Conservation (phyloP, 2,888 invertebrate species). For the Trachelus troglodyta region DNA sequence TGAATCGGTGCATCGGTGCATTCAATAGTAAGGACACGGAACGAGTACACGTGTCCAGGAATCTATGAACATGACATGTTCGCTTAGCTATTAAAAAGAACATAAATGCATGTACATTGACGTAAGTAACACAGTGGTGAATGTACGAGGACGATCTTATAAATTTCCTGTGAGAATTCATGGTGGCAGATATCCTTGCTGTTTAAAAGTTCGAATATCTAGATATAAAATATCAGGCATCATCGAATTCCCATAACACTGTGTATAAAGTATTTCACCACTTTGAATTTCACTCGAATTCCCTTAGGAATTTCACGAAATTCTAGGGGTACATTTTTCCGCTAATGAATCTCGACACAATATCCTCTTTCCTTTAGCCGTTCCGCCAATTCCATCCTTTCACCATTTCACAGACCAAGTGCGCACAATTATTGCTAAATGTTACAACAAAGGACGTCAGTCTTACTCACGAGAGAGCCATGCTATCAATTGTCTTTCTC, state of each 20-base stretch:
- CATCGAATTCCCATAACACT: not conserved
- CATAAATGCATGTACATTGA: not conserved
- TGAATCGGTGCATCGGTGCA: not conserved
- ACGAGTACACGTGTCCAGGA: not conserved
- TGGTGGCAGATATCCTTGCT: not conserved
- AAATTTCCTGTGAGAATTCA: not conserved
- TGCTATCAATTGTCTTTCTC: not conserved
- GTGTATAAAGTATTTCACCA: not conserved
- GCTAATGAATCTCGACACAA: not conserved
- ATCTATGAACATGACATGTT: not conserved
- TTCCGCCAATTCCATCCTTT: not conserved
- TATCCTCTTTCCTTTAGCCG: not conserved
- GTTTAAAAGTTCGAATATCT: not conserved
- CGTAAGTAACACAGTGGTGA: not conserved
- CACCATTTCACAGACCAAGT: not conserved
- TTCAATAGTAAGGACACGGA: not conserved
- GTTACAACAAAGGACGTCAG: not conserved
- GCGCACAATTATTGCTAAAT: not conserved
- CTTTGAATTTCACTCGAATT: not conserved
- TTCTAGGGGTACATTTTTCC: not conserved
- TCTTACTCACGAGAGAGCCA: not conserved
- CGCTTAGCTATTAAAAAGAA: not conserved
- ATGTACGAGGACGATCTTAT: not conserved
- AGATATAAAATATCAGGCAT: not conserved
- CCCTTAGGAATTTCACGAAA: not conserved